A percentile compares a stretch with the other conserved stretches of the same genome.
phyloP scores from a whole-genome alignment of 1,140 invertebrate genomes.

The Notospermus geniculatus region DNA sequence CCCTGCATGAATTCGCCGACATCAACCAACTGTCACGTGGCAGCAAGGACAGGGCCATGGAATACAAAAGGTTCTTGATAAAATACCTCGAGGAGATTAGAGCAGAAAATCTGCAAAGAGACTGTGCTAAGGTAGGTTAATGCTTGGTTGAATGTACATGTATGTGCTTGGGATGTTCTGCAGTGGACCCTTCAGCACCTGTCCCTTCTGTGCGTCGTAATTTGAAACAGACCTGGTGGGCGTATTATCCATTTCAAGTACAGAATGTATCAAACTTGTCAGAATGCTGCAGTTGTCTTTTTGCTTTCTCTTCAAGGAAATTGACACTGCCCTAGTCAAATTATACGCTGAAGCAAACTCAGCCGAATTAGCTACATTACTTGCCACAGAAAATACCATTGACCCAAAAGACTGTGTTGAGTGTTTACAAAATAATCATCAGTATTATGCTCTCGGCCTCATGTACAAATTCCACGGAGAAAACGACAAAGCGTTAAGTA shows the following conservation, averaged over 20 bases:
- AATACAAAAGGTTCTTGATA: conserved; percentile 52
- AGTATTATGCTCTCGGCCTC: conserved; percentile 54
- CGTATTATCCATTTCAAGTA: not conserved
- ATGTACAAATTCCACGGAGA: conserved; percentile 52
- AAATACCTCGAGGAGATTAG: conserved; percentile 52
- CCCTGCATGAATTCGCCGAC: conserved; percentile 58
- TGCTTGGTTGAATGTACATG: no score
- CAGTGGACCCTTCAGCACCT: no score
- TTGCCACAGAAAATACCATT: conserved; percentile 50
- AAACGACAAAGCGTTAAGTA: conserved; percentile 51
- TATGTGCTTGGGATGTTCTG: no score
- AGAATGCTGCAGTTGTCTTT: conserved; percentile 1
- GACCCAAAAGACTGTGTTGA: conserved; percentile 55
- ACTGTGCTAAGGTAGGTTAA: not conserved
- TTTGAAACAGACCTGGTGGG: no score
- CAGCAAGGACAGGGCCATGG: conserved; percentile 37
- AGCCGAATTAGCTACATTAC: conserved; percentile 44
- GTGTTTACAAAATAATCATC: conserved; percentile 46
- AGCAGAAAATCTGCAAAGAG: conserved; percentile 13
- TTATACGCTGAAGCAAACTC: conserved; percentile 55
- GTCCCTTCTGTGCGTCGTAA: no score
- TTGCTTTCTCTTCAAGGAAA: conserved; percentile 42
- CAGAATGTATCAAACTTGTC: not conserved
- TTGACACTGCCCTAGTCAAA: conserved; percentile 58
- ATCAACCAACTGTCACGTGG: conserved; percentile 53